Evolutionary conservation across 2,113 vertebrate genomes (phyloP).

Genomic region (Sus scrofa): T2T-Sscrofa CM000826.6:126039501-126040000

Average conservation of each 20-base stretch:
- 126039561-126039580: no score
- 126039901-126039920: slow-evolving; percentile 39
- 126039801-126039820: slow-evolving; percentile 44
- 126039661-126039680: background rate
- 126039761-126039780: slow-evolving; percentile 22
- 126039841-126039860: slow-evolving; percentile 4
- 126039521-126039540: no score
- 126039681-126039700: slow-evolving; percentile 20
- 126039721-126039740: slow-evolving; percentile 35
- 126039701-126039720: slow-evolving; percentile 24
- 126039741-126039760: background rate
- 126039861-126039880: background rate
- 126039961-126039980: background rate
- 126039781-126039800: slow-evolving; percentile 22
- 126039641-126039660: slow-evolving; percentile 11
- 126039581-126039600: no score
- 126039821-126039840: slow-evolving; percentile 43
- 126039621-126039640: slow-evolving; percentile 10
- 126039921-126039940: background rate
- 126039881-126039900: background rate
- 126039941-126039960: slow-evolving; percentile 20
- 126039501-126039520: no score
- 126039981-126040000: background rate
- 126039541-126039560: no score
- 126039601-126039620: slow-evolving; percentile 23